Base-by-base conservation (phyloP, 1,140 invertebrate species). In the Alviniconcha marisindica region DNA sequence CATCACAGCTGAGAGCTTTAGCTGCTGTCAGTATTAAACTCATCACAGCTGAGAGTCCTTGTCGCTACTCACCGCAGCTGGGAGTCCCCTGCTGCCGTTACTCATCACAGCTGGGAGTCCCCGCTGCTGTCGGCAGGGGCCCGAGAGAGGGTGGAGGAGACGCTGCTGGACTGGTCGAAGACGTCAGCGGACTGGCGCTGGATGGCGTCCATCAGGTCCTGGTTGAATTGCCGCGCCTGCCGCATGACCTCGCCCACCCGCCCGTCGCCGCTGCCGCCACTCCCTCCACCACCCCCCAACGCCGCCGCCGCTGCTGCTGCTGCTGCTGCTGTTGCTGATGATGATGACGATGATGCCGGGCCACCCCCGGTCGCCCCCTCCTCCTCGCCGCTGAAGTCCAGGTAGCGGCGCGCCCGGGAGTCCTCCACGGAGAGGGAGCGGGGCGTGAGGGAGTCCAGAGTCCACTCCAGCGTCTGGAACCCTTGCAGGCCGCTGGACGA, bases 131-230 rank as follows among this genome's bases (percentile, higher is more conserved):
- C n/a, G 21, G 48, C 69, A 21, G 36, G 33, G 21, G 69, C 24
- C 24, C 60, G 77, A 31, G 78, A 80, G 3, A 80, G 21, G 15
- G 56, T 42, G 54, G 60, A 66, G 24, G 42, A 31, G n/a, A n/a
- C n/a, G n/a, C n/a, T n/a, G 40, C 77, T 80, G 38, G 78, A 80
- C 60, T 80, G 78, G 60, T 80, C 78, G 54, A 80, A 80, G 33
- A 80, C 78, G 21, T 80, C 78, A 14, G 56, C 78, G 12, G 78
- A 54, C 56, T 80, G 78, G 2, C 40, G 51, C 56, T 80, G 54
- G 21, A 80, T 80, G 2, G 78, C 78, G 4, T 56, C 36, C 78
- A 80, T 69, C 36, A 80, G 60, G 15, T 80, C 78, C 60, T 44
- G 56, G 60, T 80, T 80, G 40, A 80, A 80, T 60, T 80, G 54